phyloP scores from a whole-genome alignment of 1,140 invertebrate genomes.

The Heliconius hewitsoni region DNA sequence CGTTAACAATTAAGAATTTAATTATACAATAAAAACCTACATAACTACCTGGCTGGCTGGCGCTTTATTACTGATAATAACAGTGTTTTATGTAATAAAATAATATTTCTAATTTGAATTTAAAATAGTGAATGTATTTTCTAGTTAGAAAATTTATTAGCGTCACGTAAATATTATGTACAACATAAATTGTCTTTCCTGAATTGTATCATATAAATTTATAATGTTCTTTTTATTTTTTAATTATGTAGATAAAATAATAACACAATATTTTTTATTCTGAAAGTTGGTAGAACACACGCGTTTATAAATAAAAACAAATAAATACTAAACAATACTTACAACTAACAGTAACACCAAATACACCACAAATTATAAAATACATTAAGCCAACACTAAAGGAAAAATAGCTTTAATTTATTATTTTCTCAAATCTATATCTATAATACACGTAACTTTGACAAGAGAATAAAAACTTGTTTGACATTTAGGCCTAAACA shows the following conservation, averaged over 20 bases:
- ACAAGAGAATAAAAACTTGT: conserved; percentile 56
- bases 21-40: conserved; percentile 2
- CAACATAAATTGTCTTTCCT: neutral
- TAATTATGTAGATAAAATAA: no score
- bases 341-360: conserved; percentile 3
- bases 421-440: conserved; percentile 36
- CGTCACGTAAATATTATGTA: neutral
- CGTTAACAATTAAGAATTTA: neutral
- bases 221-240: neutral
- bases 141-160: neutral
- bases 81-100: neutral
- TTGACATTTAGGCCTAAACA: conserved; percentile 77
- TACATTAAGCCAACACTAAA: conserved; percentile 13
- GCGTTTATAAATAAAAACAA: neutral
- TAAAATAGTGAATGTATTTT: conserved; percentile 2
- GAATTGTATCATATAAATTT: neutral
- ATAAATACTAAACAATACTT: neutral
- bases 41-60: neutral
- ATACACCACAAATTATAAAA: conserved; percentile 1
- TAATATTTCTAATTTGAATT: neutral
- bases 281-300: no score
- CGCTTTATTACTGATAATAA: neutral
- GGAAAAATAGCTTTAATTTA: conserved; percentile 13
- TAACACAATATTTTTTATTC: no score
- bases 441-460: conserved; percentile 41